Evolutionary conservation across 2,113 vertebrate genomes (phyloP).

Genomic region (Capreolus pygargus): DNA sequence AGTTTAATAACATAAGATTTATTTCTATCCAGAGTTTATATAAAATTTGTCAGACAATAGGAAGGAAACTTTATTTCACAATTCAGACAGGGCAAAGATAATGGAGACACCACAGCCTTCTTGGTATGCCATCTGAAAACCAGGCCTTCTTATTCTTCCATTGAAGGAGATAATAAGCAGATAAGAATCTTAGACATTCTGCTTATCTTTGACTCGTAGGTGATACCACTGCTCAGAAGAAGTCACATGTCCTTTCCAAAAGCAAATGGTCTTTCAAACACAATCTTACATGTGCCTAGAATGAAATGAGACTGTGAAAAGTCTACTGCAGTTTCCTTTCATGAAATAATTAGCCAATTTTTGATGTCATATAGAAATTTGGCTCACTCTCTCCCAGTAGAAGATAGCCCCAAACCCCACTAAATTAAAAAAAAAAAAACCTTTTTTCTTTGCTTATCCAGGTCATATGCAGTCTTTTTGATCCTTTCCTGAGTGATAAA

Average conservation of each 20-base stretch:
- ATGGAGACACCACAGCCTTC: background rate
- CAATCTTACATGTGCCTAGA: background rate
- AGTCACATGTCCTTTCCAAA: background rate
- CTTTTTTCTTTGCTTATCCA: background rate
- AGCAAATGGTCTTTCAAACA: background rate
- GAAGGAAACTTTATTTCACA: background rate
- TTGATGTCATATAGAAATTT: background rate
- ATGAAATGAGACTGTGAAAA: background rate
- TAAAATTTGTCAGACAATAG: background rate
- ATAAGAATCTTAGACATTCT: background rate
- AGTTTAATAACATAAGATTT: background rate
- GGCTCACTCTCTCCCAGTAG: fast-evolving
- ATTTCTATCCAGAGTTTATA: background rate
- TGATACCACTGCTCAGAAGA: background rate
- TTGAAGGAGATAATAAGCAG: background rate
- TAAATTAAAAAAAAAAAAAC: too few relatives aligned
- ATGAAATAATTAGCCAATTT: background rate
- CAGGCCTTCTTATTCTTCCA: background rate
- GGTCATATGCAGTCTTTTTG: background rate
- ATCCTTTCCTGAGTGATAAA: background rate
- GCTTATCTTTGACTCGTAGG: background rate
- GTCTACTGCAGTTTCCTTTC: background rate
- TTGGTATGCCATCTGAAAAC: background rate
- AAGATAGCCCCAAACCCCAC: too few relatives aligned
- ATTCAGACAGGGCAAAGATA: background rate